Base-by-base conservation (phyloP, 2,797 vertebrate genomes). In the Sitta carolinensis region DNA sequence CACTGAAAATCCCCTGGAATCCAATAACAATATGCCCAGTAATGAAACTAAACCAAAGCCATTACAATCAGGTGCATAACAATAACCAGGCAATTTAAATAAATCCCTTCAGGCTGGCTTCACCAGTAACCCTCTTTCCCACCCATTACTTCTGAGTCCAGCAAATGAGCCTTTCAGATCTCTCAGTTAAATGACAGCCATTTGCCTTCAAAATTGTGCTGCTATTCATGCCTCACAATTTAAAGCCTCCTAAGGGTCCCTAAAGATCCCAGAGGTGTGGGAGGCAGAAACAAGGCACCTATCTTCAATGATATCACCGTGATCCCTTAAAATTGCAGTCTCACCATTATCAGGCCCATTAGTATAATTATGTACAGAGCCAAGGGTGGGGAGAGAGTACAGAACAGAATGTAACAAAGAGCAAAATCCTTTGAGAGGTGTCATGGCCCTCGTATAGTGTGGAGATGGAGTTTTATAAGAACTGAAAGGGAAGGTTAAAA, bases 171-270 rank as follows among this genome's bases (percentile, higher is more conserved):
- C 72, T 94, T 70, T 68, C 40, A 72, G 27, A 86, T 87, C 43
- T 87, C 81, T 89, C n/a, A 59, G 64, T 54, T 67, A 93, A 87
- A 96, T 89, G 32, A 84, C 2, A 16, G n/a, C 19, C 66, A 95
- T 97, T 97, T 92, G 51, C 91, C 89, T 93, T 84, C 50, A 59
- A 93, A 84, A 90, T 76, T 70, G 30, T 85, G 34, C 72, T 90
- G 30, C 68, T 68, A 29, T 62, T 77, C 52, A 72, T 63, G 34
- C 51, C 36, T 83, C 27, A n/a, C 75, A 77, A 87, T 95, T 94
- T 81, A 79, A 87, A 92, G 52, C 36, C 50, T 79, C 69, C 59
- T 87, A 68, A 93, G 58, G 38, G 72, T 93, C 68, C 38, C 58
- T 89, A 95, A 90, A 89, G 77, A 83, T 58, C 48, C 16, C 90